phyloP scores from a whole-genome alignment of 2,888 invertebrate species.

The Agrotis ipsilon region DNA sequence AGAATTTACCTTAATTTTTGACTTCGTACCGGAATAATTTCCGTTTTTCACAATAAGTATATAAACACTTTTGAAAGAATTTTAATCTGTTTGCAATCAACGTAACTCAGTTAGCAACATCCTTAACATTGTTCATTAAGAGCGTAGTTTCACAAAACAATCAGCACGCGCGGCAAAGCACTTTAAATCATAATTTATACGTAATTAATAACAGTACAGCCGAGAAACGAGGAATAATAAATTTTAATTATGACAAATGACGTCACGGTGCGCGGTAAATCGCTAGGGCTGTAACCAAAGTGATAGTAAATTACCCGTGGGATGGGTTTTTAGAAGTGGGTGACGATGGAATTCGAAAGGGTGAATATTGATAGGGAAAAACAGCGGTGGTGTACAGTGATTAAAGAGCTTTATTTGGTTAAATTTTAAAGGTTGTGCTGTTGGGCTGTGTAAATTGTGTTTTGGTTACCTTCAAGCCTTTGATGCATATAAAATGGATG shows the following conservation, averaged over 20 bases:
- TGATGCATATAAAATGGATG: too few species aligned
- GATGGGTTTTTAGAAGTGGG: slow-evolving; percentile 55
- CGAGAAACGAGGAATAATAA: slow-evolving; percentile 77
- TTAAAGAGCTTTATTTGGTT: slow-evolving; percentile 48
- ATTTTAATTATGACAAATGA: slow-evolving; percentile 83
- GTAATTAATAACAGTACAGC: slow-evolving; percentile 65
- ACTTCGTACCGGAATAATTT: too few species aligned
- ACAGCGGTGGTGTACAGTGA: slow-evolving; percentile 35
- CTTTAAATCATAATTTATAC: slow-evolving; percentile 76
- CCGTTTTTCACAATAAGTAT: too few species aligned
- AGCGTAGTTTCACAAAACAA: slow-evolving; percentile 54
- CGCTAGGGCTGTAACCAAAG: slow-evolving; percentile 57
- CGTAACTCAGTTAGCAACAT: slow-evolving; percentile 23
- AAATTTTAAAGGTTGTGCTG: slow-evolving; percentile 36
- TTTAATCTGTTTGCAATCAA: not conserved
- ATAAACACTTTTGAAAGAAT: too few species aligned
- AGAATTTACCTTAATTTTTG: too few species aligned
- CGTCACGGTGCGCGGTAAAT: slow-evolving; percentile 65
- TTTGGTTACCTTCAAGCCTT: not conserved
- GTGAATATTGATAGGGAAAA: slow-evolving; percentile 54
- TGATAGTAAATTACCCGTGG: slow-evolving; percentile 61
- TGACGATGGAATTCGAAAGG: slow-evolving; percentile 54
- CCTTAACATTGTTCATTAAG: slow-evolving; percentile 33
- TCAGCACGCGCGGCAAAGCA: slow-evolving; percentile 53
- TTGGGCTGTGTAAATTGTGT: not conserved